Conservation (phyloP, 1,140 invertebrate genomes). For the Diplogasteroides magnus region DNA sequence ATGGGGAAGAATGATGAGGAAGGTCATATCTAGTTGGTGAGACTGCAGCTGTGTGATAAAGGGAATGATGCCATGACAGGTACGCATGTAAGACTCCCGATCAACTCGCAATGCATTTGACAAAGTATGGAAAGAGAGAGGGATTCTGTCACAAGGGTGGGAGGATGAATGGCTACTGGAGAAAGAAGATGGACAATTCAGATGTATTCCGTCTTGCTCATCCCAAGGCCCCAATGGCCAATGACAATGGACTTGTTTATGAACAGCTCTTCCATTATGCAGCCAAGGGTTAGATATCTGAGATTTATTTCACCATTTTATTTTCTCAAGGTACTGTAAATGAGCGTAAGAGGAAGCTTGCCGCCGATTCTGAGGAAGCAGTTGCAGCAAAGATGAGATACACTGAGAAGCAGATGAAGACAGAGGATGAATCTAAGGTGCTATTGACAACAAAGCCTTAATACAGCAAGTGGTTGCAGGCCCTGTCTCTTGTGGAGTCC, state of each 20-base stretch:
- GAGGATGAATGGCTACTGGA: background rate
- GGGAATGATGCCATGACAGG: background rate
- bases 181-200: background rate
- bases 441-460: background rate
- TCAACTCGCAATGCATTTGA: constrained; percentile 64
- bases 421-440: background rate
- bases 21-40: constrained; percentile 35
- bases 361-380: background rate
- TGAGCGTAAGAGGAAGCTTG: background rate
- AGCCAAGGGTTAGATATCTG: constrained; percentile 32
- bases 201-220: constrained; percentile 67
- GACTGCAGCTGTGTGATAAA: background rate
- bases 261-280: constrained; percentile 48
- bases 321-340: no score
- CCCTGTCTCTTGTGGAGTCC: background rate
- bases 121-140: constrained; percentile 64
- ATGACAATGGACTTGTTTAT: constrained; percentile 24
- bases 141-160: constrained; percentile 66
- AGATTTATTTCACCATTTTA: no score
- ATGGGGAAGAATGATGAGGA: constrained; percentile 47
- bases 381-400: background rate
- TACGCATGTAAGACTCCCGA: constrained; percentile 62
- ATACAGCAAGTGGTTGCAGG: background rate
- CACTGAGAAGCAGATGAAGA: background rate
- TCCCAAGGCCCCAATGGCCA: constrained; percentile 36